Conservation (phyloP, 2,113 vertebrate species). For the Rallus limicola region DNA sequence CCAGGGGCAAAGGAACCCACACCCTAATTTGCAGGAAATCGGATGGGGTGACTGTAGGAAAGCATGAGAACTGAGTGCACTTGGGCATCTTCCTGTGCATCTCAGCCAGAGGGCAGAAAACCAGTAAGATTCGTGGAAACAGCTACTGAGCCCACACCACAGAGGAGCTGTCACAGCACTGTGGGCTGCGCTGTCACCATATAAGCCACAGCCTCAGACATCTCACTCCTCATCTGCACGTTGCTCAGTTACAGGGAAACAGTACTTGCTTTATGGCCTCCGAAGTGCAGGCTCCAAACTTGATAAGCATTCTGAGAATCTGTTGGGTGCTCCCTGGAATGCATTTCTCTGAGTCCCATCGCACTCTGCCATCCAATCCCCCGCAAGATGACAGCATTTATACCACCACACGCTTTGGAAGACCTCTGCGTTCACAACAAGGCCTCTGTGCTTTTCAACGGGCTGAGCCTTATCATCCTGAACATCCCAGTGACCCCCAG, state of each 20-base stretch:
- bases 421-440: not conserved
- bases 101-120: not conserved
- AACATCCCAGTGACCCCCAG: not conserved
- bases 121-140: not conserved
- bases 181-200: not conserved
- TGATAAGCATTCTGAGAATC: not conserved
- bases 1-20: not conserved
- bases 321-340: not conserved
- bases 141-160: not conserved
- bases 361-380: too few relatives aligned
- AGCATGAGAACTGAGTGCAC: not conserved
- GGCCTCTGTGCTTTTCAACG: not conserved
- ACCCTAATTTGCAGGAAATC: not conserved
- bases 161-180: not conserved
- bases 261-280: not conserved
- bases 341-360: not conserved
- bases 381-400: not conserved
- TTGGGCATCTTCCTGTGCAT: not conserved
- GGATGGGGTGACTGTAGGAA: not conserved
- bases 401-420: not conserved
- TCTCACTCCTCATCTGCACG: not conserved
- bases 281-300: not conserved
- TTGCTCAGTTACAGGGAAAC: not conserved
- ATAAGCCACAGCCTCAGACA: not conserved
- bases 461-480: not conserved